Base-by-base conservation (phyloP, 2,888 invertebrate species). In the Agrochola circellaris region DNA sequence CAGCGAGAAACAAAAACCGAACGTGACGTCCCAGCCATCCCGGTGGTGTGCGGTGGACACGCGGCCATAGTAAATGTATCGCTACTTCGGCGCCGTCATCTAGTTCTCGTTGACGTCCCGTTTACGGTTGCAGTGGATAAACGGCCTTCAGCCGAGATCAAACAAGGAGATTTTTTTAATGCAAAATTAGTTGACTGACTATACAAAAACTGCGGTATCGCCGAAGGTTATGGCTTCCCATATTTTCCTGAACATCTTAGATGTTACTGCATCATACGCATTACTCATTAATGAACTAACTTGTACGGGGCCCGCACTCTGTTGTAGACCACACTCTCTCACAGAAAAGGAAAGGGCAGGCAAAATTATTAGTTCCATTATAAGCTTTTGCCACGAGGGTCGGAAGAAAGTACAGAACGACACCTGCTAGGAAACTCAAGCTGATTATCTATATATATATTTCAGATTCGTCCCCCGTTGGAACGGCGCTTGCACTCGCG, bases 401-500 rank as follows among this genome's bases (percentile, higher is more conserved):
- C 7, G 17, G 8, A 0, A 60, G 17, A 60, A 30, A 17, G 8
- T 60, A 4, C 60, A 26, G 26, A 58, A 58, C 15, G 15, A 6
- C 56, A 58, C 13, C 15, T 26, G 15, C 15, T 26, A 15, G 26
- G 26, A 58, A 26, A 15, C n/a, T 56, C 15, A 13, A 6, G 56
- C n/a, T n/a, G 26, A 58, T 26, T 13, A 56, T n/a, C 11, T 56
- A 51, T 5, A 15, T 45, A 42, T 11, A 42, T n/a, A 26, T 26
- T 78, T 4, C 76, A 97, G 97, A 72, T 98, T 98, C 0, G 98
- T 99, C 23, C 98, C 98, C 0, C 98, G 99, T 89, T 99, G 99
- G 99, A 99, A 99, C 86, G 99, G 99, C 0, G 98, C 97, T 72
- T 98, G 98, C 87, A 99, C 99, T 0, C 97, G 97, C 84, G 99